A percentile compares a stretch with the other conserved stretches of the same genome.
Evolutionary conservation across 2,113 vertebrate species (phyloP).

Genomic region (Planiliza haematocheilus): DNA sequence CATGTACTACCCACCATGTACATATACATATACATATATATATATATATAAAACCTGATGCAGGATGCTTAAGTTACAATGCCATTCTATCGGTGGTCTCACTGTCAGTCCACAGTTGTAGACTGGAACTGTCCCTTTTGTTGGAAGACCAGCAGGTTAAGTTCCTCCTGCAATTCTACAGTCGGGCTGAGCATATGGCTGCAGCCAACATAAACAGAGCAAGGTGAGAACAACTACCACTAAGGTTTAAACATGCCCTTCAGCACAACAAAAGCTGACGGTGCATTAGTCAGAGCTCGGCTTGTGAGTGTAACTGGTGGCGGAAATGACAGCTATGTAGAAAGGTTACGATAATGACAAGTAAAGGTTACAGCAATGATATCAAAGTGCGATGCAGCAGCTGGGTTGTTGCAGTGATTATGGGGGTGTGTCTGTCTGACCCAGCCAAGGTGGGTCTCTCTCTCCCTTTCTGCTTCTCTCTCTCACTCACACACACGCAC

Average conservation of each 20-base stretch:
- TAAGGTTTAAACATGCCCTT: slow-evolving; percentile 67
- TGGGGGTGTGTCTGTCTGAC: slow-evolving; percentile 67
- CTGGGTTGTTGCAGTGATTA: slow-evolving; percentile 67
- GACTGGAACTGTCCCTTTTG: background rate
- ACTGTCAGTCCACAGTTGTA: background rate
- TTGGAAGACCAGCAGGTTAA: background rate
- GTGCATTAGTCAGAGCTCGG: slow-evolving; percentile 49
- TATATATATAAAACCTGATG: no score
- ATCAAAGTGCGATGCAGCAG: slow-evolving; percentile 70
- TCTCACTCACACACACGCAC: slow-evolving; percentile 19
- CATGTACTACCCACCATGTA: no score
- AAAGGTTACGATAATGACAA: slow-evolving; percentile 75
- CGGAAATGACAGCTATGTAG: slow-evolving; percentile 71
- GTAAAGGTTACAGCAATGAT: slow-evolving; percentile 76
- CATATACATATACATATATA: no score
- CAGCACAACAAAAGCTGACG: slow-evolving; percentile 60
- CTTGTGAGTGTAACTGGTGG: slow-evolving; percentile 42
- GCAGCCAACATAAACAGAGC: slow-evolving; percentile 26
- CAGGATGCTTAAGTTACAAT: no score
- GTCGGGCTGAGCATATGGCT: slow-evolving; percentile 15
- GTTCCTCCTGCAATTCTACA: background rate
- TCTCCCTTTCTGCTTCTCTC: background rate
- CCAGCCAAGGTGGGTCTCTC: slow-evolving; percentile 65
- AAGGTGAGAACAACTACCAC: slow-evolving; percentile 58
- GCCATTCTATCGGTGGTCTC: no score